A percentile compares a stretch with the other conserved stretches of the same genome.
Evolutionary conservation across 2,888 invertebrate genomes (phyloP).

Genomic region (Hofmannophila pseudospretella): DNA sequence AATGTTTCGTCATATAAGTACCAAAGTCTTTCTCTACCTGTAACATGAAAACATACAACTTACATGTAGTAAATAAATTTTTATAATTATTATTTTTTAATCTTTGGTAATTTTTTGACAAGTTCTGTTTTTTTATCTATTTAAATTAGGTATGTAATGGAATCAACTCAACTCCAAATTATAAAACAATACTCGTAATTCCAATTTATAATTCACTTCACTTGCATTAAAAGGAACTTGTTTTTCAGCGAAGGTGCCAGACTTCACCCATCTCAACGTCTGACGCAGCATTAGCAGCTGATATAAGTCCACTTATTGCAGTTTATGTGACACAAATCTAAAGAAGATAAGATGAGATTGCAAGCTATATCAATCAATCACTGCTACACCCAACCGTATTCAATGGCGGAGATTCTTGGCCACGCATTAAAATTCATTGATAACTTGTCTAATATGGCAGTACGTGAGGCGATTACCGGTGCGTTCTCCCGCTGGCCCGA

Average conservation of each 20-base stretch:
- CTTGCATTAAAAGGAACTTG: no score
- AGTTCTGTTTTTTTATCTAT: no score
- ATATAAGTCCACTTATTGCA: constrained; percentile 8
- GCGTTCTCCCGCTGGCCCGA: constrained; percentile 19
- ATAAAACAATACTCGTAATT: no score
- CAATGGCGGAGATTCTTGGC: constrained; percentile 15
- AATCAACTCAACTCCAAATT: no score
- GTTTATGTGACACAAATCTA: constrained; percentile 15
- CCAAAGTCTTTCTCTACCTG: no score
- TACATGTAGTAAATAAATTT: no score
- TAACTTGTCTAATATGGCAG: constrained; percentile 50
- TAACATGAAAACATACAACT: no score
- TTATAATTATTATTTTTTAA: no score
- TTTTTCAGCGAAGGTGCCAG: background rate
- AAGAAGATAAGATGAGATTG: constrained; percentile 17
- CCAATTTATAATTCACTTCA: no score
- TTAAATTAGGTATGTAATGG: no score
- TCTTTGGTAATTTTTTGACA: no score
- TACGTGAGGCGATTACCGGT: constrained; percentile 39
- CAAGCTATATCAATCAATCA: constrained; percentile 23
- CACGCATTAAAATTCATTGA: constrained; percentile 57
- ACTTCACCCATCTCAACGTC: background rate
- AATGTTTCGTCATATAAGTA: no score
- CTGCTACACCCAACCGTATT: constrained; percentile 13
- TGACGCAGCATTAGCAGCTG: background rate